These are phyloP conservation scores for Phytoseiulus persimilis DNA, from an alignment of 2,888 invertebrate genomes.

Conservation along the genomic window DNA sequence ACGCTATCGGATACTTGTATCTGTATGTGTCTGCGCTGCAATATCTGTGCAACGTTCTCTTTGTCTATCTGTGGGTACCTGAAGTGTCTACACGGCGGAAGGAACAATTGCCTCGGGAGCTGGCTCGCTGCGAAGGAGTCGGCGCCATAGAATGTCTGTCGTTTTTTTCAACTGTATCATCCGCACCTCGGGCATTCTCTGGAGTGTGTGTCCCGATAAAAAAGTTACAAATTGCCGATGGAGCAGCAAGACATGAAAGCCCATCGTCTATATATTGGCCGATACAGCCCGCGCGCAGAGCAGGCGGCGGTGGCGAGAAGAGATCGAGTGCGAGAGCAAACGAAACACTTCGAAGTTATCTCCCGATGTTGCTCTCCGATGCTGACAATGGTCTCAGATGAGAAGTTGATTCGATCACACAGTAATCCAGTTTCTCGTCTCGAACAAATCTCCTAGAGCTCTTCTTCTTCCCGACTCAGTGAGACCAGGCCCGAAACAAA, in stretches of 20 bases:
- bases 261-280: background rate
- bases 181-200: background rate
- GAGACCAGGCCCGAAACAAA: background rate
- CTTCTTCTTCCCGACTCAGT: background rate
- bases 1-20: background rate
- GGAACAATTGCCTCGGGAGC: background rate
- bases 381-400: background rate
- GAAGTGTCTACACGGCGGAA: background rate
- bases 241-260: background rate
- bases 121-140: background rate
- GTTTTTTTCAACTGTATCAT: background rate
- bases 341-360: background rate
- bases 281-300: background rate
- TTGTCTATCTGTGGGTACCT: slow-evolving; percentile 5
- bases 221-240: background rate
- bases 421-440: background rate
- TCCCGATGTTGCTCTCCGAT: background rate
- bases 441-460: background rate
- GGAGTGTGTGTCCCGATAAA: background rate
- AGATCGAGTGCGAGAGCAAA: background rate
- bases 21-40: background rate
- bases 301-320: background rate
- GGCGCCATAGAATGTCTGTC: background rate
- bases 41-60: background rate
- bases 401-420: background rate